These are phyloP conservation scores for Periophthalmodon schlosseri DNA, from an alignment of 2,113 vertebrate genomes.

Conservation along the genomic window DNA sequence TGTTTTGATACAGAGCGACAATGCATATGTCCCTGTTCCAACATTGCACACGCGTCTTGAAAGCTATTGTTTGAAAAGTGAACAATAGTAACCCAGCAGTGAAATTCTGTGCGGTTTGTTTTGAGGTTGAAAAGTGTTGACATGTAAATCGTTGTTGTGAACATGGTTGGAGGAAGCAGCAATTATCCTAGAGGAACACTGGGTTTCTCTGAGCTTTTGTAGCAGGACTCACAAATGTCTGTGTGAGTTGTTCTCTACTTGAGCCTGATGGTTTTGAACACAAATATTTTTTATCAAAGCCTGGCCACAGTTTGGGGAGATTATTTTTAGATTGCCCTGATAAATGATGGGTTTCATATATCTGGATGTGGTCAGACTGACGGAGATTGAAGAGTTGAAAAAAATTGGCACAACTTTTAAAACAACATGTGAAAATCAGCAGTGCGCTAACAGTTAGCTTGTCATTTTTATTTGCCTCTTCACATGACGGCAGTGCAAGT, in stretches of 20 bases:
- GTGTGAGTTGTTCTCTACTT: slow-evolving; percentile 43
- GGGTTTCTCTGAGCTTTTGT: slow-evolving; percentile 37
- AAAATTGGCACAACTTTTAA: slow-evolving; percentile 65
- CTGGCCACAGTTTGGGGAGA: slow-evolving; percentile 32
- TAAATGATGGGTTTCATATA: slow-evolving; percentile 74
- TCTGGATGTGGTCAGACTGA: slow-evolving; percentile 70
- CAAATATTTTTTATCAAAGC: slow-evolving; percentile 62
- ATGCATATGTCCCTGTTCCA: too few species aligned
- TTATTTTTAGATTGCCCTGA: slow-evolving; percentile 72
- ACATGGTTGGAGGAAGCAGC: slow-evolving; percentile 43
- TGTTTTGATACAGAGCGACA: too few species aligned
- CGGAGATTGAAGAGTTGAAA: slow-evolving; percentile 31
- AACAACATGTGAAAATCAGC: slow-evolving; percentile 79
- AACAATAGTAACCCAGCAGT: slow-evolving; percentile 19
- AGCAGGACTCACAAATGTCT: slow-evolving; percentile 43
- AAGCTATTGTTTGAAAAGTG: slow-evolving; percentile 4
- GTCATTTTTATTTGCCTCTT: slow-evolving; percentile 82
- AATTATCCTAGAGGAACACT: slow-evolving; percentile 42
- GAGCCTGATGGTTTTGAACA: slow-evolving; percentile 49
- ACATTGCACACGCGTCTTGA: background rate
- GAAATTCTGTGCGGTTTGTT: slow-evolving; percentile 16
- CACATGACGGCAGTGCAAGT: slow-evolving; percentile 71
- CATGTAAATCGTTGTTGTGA: slow-evolving; percentile 34
- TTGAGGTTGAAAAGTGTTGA: slow-evolving; percentile 37
- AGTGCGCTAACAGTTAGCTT: slow-evolving; percentile 80